Evolutionary conservation across 2,113 vertebrate genomes (phyloP).

Genomic region (Oreotrochilus melanogaster): DNA sequence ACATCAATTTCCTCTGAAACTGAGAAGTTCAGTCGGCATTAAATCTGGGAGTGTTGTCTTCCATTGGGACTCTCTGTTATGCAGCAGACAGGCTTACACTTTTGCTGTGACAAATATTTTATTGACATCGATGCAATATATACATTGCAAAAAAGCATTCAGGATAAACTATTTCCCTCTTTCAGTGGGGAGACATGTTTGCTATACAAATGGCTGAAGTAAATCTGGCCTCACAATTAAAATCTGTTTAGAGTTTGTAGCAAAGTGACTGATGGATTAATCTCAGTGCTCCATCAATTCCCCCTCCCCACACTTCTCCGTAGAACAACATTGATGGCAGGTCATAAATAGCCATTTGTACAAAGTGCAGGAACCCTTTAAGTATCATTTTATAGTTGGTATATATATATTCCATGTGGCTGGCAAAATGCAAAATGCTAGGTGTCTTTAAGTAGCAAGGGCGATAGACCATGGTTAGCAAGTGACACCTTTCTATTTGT

Average conservation of each 20-base stretch:
- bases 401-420: slow-evolving; percentile 63
- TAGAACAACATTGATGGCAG: slow-evolving; percentile 62
- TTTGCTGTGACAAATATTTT: slow-evolving; percentile 70
- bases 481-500: not conserved
- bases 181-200: slow-evolving; percentile 52
- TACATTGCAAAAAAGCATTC: slow-evolving; percentile 66
- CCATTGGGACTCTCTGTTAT: slow-evolving; percentile 50
- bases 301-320: not conserved
- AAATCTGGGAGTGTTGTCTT: slow-evolving; percentile 64
- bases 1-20: slow-evolving; percentile 63
- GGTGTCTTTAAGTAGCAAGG: slow-evolving; percentile 48
- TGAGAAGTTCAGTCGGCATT: slow-evolving; percentile 67
- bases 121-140: slow-evolving; percentile 63
- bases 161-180: slow-evolving; percentile 61
- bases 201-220: slow-evolving; percentile 62
- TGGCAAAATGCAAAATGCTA: slow-evolving; percentile 59
- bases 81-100: slow-evolving; percentile 62
- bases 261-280: slow-evolving; percentile 66
- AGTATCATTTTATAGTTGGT: slow-evolving; percentile 63
- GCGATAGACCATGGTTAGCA: not conserved
- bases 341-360: slow-evolving; percentile 75
- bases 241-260: slow-evolving; percentile 72
- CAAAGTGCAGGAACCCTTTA: slow-evolving; percentile 72
- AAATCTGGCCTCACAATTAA: slow-evolving; percentile 78
- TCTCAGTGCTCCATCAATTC: slow-evolving; percentile 54